phyloP scores from a whole-genome alignment of 2,113 vertebrate species.

The Heterocephalus glaber region DNA sequence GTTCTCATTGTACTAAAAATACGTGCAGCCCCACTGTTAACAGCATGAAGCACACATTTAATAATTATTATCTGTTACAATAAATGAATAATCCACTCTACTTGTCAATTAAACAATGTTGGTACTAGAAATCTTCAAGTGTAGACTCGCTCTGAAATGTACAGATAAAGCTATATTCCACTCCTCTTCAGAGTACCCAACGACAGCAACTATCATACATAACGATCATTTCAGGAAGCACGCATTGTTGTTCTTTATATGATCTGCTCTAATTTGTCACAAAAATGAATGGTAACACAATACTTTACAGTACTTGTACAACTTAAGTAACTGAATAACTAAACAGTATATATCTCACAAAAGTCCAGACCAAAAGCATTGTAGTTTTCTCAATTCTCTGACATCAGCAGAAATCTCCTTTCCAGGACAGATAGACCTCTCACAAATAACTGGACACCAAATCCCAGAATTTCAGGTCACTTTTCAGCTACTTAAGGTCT shows the following conservation, averaged over 20 bases:
- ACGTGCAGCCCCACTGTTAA: neutral
- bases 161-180: neutral
- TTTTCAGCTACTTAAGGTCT: conserved; percentile 39
- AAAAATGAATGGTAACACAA: conserved; percentile 59
- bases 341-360: neutral
- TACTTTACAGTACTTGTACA: neutral
- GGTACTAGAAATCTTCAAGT: neutral
- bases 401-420: conserved; percentile 51
- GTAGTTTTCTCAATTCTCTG: conserved; percentile 35
- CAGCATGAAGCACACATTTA: neutral
- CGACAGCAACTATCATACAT: neutral
- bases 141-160: neutral
- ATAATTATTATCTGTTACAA: neutral
- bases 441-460: conserved; percentile 55
- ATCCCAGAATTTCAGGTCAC: conserved; percentile 54
- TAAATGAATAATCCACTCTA: neutral
- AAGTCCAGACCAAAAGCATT: conserved; percentile 18
- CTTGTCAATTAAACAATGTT: neutral
- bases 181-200: neutral
- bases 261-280: conserved; percentile 55
- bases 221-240: neutral
- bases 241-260: neutral
- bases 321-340: conserved; percentile 44
- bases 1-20: neutral
- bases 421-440: conserved; percentile 37